phyloP scores from a whole-genome alignment of 2,797 vertebrate genomes.

The Clarias fuscus region DNA sequence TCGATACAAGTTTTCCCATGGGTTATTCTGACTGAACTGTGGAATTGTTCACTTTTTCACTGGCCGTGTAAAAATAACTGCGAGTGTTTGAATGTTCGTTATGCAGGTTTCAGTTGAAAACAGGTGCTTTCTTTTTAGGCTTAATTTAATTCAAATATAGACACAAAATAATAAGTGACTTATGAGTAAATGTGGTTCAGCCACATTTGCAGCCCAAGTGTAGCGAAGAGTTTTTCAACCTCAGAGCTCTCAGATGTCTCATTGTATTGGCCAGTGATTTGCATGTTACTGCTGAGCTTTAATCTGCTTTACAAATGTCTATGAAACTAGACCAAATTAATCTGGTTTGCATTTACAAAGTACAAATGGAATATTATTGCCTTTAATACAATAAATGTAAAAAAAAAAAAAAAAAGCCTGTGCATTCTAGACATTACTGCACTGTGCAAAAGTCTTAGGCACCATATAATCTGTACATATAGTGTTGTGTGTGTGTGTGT shows the following conservation, averaged over 20 bases:
- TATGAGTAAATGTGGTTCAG: background rate
- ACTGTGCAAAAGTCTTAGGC: too few species aligned
- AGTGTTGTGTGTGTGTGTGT: too few species aligned
- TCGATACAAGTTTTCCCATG: background rate
- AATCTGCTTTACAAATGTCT: background rate
- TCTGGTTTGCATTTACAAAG: background rate
- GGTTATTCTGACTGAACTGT: background rate
- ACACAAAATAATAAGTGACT: background rate
- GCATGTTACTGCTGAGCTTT: background rate
- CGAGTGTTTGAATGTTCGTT: background rate
- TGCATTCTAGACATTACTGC: background rate
- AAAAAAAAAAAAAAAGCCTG: background rate
- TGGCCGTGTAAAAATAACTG: background rate
- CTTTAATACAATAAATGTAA: background rate
- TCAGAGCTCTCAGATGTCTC: background rate
- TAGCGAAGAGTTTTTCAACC: background rate
- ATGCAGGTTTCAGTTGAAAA: background rate
- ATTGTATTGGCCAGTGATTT: conserved; percentile 5
- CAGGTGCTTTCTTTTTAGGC: background rate
- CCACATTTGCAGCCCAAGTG: background rate
- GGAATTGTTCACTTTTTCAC: background rate
- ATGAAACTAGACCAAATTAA: background rate
- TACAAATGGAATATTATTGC: background rate
- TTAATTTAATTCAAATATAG: background rate
- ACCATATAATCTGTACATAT: too few species aligned